A percentile compares a stretch with the other conserved stretches of the same genome.
Conservation (phyloP, 2,113 vertebrate species). For the Morphnarchus princeps region DNA sequence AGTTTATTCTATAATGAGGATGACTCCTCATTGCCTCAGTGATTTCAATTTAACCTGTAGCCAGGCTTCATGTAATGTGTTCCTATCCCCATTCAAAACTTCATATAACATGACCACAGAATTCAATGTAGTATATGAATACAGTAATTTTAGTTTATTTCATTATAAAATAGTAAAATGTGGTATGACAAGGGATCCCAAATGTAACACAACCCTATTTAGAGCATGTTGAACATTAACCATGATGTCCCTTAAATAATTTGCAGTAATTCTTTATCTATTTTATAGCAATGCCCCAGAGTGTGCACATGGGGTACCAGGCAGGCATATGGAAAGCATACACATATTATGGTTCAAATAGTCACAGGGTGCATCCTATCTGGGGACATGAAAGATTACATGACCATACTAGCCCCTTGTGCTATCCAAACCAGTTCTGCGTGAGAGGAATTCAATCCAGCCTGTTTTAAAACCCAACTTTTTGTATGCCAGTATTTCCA, state of each 20-base stretch:
- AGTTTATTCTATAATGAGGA: background rate
- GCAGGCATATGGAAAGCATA: background rate
- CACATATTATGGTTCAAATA: background rate
- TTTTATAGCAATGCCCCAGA: background rate
- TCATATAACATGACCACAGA: fast-evolving
- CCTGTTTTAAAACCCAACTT: background rate
- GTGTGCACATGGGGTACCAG: no score
- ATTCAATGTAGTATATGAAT: fast-evolving
- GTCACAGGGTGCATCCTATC: background rate
- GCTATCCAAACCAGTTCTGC: no score
- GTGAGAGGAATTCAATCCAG: background rate
- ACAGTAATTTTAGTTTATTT: background rate
- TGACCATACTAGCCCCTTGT: fast-evolving
- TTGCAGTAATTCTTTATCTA: background rate
- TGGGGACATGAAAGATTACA: background rate
- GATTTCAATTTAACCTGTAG: background rate
- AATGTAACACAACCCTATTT: background rate
- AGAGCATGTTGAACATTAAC: background rate
- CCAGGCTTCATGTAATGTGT: background rate
- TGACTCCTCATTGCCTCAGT: background rate
- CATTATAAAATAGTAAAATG: background rate
- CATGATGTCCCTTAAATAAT: background rate
- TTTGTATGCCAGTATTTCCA: background rate
- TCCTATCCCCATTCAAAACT: background rate
- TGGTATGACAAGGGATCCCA: background rate